Conservation (phyloP, 2,113 vertebrate species). For the Vombatus ursinus region DNA sequence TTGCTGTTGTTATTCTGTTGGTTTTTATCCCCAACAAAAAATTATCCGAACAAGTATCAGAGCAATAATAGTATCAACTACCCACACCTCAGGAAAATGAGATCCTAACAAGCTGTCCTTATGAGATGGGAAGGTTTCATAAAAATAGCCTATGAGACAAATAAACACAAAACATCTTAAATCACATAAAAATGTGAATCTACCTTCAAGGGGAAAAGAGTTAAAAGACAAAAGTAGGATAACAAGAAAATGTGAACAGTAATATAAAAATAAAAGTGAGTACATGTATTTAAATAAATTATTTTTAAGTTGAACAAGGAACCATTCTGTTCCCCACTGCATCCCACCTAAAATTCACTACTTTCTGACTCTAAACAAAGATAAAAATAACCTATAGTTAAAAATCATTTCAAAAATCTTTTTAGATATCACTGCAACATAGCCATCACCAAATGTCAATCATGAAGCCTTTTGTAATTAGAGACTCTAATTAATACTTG, state of each 20-base stretch:
- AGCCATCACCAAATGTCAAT: constrained; percentile 35
- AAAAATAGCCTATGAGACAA: neutral
- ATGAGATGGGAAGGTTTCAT: neutral
- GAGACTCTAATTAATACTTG: neutral
- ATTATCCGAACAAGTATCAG: neutral
- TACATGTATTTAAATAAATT: neutral
- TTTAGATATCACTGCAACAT: neutral
- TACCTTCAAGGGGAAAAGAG: neutral
- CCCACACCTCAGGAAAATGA: neutral
- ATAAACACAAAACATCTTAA: neutral
- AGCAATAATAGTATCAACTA: neutral
- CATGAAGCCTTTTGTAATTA: neutral
- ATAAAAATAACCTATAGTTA: neutral
- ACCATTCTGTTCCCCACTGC: neutral
- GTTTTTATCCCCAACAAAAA: neutral
- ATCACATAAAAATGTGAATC: neutral
- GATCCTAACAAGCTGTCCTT: neutral
- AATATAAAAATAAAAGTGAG: neutral
- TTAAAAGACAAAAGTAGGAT: neutral
- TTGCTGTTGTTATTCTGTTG: neutral
- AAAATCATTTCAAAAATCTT: constrained; percentile 48
- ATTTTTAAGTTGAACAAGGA: neutral
- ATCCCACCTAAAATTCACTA: neutral
- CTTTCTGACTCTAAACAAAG: neutral
- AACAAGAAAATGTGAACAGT: neutral